phyloP scores from a whole-genome alignment of 2,888 invertebrate genomes.

The Caenorhabditis sp. region DNA sequence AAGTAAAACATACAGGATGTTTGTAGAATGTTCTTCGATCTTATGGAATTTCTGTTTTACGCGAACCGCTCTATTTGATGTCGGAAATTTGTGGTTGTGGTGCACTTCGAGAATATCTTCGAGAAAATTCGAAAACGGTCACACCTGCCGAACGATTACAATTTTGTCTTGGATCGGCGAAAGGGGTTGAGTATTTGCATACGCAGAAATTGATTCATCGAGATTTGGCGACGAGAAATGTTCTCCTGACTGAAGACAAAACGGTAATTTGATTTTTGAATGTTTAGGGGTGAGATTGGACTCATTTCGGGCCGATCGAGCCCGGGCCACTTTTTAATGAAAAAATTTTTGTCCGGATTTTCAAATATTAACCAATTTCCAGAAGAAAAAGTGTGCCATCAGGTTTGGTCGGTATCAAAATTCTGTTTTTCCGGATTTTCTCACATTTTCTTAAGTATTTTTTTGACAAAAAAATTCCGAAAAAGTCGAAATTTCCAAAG shows the following conservation, averaged over 20 bases:
- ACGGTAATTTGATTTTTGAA: no score
- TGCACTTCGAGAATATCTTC: slow-evolving; percentile 15
- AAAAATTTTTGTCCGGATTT: no score
- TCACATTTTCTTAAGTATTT: no score
- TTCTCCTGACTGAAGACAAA: slow-evolving; percentile 10
- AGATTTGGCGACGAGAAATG: slow-evolving; percentile 21
- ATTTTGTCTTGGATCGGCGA: slow-evolving; percentile 14
- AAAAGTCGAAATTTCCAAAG: no score
- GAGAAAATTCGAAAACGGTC: slow-evolving; percentile 6
- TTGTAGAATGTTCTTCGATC: slow-evolving; percentile 5
- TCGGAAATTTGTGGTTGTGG: slow-evolving; percentile 8
- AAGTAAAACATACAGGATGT: background rate
- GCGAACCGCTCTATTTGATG: slow-evolving; percentile 16
- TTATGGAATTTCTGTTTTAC: slow-evolving; percentile 7
- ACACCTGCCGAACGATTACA: slow-evolving; percentile 4
- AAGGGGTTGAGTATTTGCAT: slow-evolving; percentile 36
- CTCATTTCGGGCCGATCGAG: no score
- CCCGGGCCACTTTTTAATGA: no score
- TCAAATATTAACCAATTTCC: no score
- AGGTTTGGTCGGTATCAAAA: no score
- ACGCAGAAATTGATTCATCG: slow-evolving; percentile 19
- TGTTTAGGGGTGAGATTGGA: no score
- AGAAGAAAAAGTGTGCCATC: no score
- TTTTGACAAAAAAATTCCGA: no score
- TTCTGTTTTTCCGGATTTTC: slow-evolving; percentile 3